Evolutionary conservation across 37 sponge, comb jelly and placozoan genomes (phyloP), one percentile per base, ranked within the genome.

Genomic region (Oscarella lobularis): DNA sequence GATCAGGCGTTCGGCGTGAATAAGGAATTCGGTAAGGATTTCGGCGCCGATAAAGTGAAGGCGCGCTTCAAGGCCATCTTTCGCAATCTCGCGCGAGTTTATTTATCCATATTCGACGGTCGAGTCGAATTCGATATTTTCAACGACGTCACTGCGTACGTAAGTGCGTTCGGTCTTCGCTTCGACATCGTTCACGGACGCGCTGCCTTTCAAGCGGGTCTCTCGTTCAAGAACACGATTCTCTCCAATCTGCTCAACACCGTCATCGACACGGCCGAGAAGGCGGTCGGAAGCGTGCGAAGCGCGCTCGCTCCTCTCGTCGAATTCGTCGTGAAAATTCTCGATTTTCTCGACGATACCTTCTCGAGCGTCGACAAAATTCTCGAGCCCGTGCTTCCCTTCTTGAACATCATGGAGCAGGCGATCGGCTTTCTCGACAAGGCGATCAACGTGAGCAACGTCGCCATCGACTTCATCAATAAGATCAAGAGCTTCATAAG

Each of bases 41-140:
- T 68, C 4, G 71, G 71, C 6, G 6, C 4, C 31, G 31, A 68
- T 5, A 29, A 30, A 4, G 71, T 14, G 4, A 35, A 5, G 6
- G 71, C 29, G 31, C 6, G 31, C 31, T 14, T 29, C 6, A 5
- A 14, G 33, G 29, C 31, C 4, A 68, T 14, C 6, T 14, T 68
- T 5, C 71, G 71, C 71, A 68, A 68, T 14, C 71, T 68, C 35
- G 29, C 31, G 29, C 5, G 6, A 5, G 4, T 68, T 5, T 68
- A 68, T 68, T 5, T 14, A 34, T 68, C 71, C 6, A 68, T 68
- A 5, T 68, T 68, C 33, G 71, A 68, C 33, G 71, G 71, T 4
- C 29, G 33, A 20, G 31, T 68, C 5, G 71, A 68, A 14, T 29
- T 68, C 33, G 71, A 68, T 14, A 68, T 68, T 68, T 68, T 68